Conservation (phyloP, 2,797 vertebrate species). For the Notoglanidium macrostoma region DNA sequence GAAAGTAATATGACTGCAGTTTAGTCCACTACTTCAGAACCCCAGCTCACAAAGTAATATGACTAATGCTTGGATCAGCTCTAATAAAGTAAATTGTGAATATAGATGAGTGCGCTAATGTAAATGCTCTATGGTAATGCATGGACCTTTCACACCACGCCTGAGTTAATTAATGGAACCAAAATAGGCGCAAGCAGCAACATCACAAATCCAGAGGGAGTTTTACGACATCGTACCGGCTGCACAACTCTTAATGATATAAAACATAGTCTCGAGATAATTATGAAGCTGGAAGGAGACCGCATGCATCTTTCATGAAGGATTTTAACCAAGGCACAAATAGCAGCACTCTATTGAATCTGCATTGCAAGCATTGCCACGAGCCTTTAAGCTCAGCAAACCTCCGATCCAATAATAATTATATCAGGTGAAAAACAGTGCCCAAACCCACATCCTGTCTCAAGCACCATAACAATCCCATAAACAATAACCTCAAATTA, state of each 20-base stretch:
- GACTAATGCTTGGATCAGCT: constrained; percentile 34
- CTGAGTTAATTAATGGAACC: constrained; percentile 41
- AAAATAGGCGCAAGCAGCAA: constrained; percentile 47
- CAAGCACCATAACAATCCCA: constrained; percentile 65
- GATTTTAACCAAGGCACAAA: constrained; percentile 80
- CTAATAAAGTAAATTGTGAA: constrained; percentile 42
- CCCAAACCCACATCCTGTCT: constrained; percentile 65
- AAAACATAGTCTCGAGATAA: constrained; percentile 54
- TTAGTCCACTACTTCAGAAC: constrained; percentile 19
- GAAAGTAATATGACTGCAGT: constrained; percentile 27
- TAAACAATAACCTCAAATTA: constrained; percentile 61
- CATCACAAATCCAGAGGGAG: constrained; percentile 43
- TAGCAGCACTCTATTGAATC: constrained; percentile 69
- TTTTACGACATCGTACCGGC: constrained; percentile 51
- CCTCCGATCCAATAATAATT: constrained; percentile 62
- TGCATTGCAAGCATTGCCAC: constrained; percentile 72
- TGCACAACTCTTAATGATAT: constrained; percentile 49
- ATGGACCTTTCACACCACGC: constrained; percentile 26
- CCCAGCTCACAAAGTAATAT: constrained; percentile 17
- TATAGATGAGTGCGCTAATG: constrained; percentile 26
- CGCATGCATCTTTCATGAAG: constrained; percentile 77
- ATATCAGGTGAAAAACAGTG: constrained; percentile 56
- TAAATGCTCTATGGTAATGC: constrained; percentile 30
- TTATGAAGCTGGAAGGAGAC: constrained; percentile 64
- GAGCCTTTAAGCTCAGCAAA: constrained; percentile 64